Evolutionary conservation across 2,797 vertebrate genomes (phyloP), one percentile per base, ranked within the genome.

Genomic region (Hyperoplus immaculatus): DNA sequence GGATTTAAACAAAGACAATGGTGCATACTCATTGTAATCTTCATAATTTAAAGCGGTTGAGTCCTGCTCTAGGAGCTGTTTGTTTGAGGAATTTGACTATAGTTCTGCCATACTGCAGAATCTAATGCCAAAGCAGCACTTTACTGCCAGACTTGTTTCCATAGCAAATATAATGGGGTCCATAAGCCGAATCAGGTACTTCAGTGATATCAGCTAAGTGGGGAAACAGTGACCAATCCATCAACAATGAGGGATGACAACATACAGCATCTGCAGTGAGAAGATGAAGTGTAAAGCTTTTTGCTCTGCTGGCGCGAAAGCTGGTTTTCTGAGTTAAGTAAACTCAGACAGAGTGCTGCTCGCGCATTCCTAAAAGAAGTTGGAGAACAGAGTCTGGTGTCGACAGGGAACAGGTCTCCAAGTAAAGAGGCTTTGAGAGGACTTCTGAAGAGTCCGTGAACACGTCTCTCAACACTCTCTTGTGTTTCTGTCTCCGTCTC

Each of bases 371-470:
- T 80, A 64, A 79, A 84, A 77, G 72, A 78, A 78, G 75, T 69
- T 80, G 55, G 57, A 80, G 62, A 73, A 62, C 72, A 82, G 81
- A 85, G 78, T 38, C 29, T 29, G 66, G 74, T 29, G 82, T 79
- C 89, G 93, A 90, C 89, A 87, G 86, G 60, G 77, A 91, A 87
- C 81, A 80, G 87, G 80, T 88, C 82, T 89, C 79, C 50, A 59
- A 79, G 83, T 68, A 84, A 89, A 88, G 78, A 84, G 67, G 63
- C 85, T 84, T 78, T 85, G 85, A 87, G 75, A 84, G 89, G 46
- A 68, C 84, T 64, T 89, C 81, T 82, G 75, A 90, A 50, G 82
- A 79, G 80, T 78, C 83, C 36, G 46, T 39, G 72, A 87, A 82
- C 73, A 75, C 11, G 14, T 80, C 85, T 86, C 71, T 84, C 78